phyloP scores from a whole-genome alignment of 23 tunicate species.

The Halocynthia roretzi region DNA sequence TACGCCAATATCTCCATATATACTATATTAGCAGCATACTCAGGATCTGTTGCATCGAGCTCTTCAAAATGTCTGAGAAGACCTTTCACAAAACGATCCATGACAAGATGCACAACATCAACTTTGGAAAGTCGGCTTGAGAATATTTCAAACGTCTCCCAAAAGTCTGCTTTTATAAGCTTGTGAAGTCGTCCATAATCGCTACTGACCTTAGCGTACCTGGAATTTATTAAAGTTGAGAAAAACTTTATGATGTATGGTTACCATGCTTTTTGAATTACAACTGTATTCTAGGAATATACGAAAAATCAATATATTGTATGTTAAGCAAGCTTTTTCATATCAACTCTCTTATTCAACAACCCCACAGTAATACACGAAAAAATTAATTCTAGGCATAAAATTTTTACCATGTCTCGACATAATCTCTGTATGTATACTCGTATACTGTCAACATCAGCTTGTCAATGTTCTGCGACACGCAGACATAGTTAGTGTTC shows the following conservation, averaged over 20 bases:
- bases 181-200: slow-evolving; percentile 77
- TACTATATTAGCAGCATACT: no score
- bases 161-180: slow-evolving; percentile 65
- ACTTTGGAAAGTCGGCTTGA: slow-evolving; percentile 50
- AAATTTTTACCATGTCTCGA: slow-evolving; percentile 52
- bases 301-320: no score
- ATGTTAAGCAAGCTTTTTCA: no score
- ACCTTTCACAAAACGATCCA: slow-evolving; percentile 56
- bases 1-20: no score
- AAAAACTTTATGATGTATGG: no score
- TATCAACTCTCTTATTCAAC: no score
- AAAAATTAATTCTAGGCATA: background rate
- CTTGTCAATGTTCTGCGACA: slow-evolving; percentile 60
- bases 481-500: slow-evolving; percentile 47
- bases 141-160: slow-evolving; percentile 67
- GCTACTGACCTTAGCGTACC: slow-evolving; percentile 78
- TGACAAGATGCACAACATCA: slow-evolving; percentile 67
- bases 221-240: background rate
- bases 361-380: background rate
- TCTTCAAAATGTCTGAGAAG: slow-evolving; percentile 41
- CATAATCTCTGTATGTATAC: slow-evolving; percentile 86
- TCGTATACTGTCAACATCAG: slow-evolving; percentile 68
- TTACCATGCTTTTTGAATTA: no score
- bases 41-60: slow-evolving; percentile 31
- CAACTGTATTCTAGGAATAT: no score